Evolutionary conservation across 2,797 vertebrate genomes (phyloP), one percentile per base, ranked within the genome.

Genomic region (Carapus acus): DNA sequence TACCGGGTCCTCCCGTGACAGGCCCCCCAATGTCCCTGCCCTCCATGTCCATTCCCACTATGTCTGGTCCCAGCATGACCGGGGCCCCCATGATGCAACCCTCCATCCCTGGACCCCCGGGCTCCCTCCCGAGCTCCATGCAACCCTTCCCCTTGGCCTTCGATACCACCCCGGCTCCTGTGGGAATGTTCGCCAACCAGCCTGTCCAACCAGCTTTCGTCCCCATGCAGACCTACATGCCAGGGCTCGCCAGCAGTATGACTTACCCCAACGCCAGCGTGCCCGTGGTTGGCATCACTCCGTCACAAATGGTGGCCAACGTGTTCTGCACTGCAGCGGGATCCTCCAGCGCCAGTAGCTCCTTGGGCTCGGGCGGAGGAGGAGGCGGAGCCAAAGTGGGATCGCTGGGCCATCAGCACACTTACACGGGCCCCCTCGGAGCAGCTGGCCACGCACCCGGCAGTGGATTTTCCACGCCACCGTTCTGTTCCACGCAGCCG

Each of bases 271-370:
- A 55, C 40, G 72, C 89, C 70, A 91, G 84, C 1, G 88, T 94
- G 38, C 92, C 93, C 0, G 89, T 94, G 65, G 92, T 94, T 40
- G 93, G 93, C 65, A 94, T 96, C 76, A 96, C 93, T 0, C 93
- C 93, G 3, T 96, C 93, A 0, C 93, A 96, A 81, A 94, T 94
- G 92, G 93, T 96, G 67, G 91, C 93, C 63, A 94, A 94, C 0
- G 93, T 87, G 68, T 94, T 96, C 82, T 93, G 93, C 84, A 90
- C 90, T 0, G 91, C 91, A 0, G 74, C 89, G 14, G 79, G 89
- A 1, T 79, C 89, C 5, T 83, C 86, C 0, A 63, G 78, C 3
- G 69, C 81, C 5, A 64, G 77, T 3, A 70, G 72, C 29, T 61
- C 58, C 19, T 78, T 88, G 43, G 83, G 82, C 37, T 78, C 71